Conservation (phyloP, 1,140 invertebrate species). For the Agrilus planipennis region DNA sequence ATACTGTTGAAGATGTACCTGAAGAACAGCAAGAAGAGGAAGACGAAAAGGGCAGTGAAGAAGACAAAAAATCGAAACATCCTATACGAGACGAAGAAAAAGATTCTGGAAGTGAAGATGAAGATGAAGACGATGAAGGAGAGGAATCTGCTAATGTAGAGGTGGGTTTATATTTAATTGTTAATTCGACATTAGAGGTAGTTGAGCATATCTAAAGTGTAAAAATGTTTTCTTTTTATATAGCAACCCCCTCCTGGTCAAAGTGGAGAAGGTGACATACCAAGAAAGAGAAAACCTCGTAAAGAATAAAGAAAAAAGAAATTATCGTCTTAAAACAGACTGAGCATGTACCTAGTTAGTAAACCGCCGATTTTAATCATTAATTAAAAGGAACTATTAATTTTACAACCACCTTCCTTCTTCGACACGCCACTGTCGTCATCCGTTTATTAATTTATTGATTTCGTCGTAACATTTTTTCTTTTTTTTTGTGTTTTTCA, state of each 20-base stretch:
- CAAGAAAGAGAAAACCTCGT: constrained; percentile 41
- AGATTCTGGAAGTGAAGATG: constrained; percentile 19
- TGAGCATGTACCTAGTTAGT: no score
- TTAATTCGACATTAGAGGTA: neutral
- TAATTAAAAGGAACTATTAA: no score
- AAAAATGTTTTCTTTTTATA: constrained; percentile 3
- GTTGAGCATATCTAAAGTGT: neutral
- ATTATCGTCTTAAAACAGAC: no score
- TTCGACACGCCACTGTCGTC: no score
- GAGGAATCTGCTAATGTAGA: constrained; percentile 1
- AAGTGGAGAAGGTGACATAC: constrained; percentile 31
- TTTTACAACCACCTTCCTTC: no score
- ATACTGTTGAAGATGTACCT: constrained; percentile 34
- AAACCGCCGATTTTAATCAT: no score
- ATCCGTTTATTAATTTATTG: no score
- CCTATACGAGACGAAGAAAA: constrained; percentile 23
- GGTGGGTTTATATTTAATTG: constrained; percentile 4
- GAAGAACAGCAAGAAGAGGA: constrained; percentile 35
- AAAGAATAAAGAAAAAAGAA: constrained; percentile 37
- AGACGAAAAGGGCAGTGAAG: constrained; percentile 40
- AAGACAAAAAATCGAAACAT: no score
- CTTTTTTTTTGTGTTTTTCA: no score
- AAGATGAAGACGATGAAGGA: constrained; percentile 25
- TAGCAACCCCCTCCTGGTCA: constrained; percentile 8
- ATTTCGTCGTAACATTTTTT: no score